phyloP scores from a whole-genome alignment of 2,797 vertebrate genomes.

The Anabas testudineus region DNA sequence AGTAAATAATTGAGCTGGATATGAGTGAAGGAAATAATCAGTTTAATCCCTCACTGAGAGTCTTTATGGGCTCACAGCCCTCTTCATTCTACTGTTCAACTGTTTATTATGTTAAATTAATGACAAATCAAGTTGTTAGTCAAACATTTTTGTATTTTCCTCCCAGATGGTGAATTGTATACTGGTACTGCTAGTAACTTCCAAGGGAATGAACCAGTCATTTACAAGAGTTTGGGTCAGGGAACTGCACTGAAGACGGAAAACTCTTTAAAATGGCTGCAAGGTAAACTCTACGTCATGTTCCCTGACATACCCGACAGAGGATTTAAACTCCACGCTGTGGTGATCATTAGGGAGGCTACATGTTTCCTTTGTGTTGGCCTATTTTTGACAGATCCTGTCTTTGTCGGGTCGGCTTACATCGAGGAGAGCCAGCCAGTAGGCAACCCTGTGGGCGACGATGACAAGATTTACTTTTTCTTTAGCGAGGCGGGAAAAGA shows the following conservation, averaged over 20 bases:
- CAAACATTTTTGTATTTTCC: neutral
- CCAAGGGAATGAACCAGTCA: slow-evolving; percentile 94
- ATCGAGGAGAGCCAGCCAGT: slow-evolving; percentile 88
- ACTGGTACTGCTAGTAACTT: slow-evolving; percentile 95
- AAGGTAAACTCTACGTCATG: slow-evolving; percentile 83
- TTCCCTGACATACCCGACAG: slow-evolving; percentile 44
- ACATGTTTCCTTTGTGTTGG: slow-evolving; percentile 14
- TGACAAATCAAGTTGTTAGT: slow-evolving; percentile 4
- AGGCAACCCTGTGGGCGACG: slow-evolving; percentile 83
- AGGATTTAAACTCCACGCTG: slow-evolving; percentile 61
- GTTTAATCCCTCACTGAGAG: slow-evolving; percentile 38
- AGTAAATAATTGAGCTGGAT: slow-evolving; percentile 58
- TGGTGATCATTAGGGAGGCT: slow-evolving; percentile 61
- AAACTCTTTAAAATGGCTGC: slow-evolving; percentile 96
- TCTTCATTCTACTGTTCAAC: slow-evolving; percentile 4
- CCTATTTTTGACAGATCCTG: slow-evolving; percentile 84
- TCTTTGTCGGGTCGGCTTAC: slow-evolving; percentile 92
- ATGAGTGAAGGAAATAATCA: slow-evolving; percentile 43
- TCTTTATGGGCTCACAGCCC: slow-evolving; percentile 17
- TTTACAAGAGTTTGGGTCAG: slow-evolving; percentile 92
- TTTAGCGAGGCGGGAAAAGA: slow-evolving; percentile 94
- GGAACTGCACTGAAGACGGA: slow-evolving; percentile 93
- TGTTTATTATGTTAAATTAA: slow-evolving; percentile 23
- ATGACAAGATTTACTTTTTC: slow-evolving; percentile 97
- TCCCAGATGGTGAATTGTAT: slow-evolving; percentile 91